Conservation (phyloP, 1,140 invertebrate species). For the Harpegnathos saltator region DNA sequence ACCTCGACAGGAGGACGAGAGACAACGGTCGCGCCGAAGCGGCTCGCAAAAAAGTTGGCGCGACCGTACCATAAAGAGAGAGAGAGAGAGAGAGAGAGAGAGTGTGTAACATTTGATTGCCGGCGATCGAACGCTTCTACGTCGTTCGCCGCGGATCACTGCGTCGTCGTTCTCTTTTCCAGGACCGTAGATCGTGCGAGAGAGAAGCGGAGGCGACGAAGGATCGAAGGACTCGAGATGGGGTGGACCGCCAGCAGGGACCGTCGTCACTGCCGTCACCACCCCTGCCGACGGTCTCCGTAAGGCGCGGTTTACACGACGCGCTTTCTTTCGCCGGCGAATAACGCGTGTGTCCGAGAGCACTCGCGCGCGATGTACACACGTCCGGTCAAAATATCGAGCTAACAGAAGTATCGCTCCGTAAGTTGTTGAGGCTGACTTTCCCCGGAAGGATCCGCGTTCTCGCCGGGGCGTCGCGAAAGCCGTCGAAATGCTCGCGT, state of each 20-base stretch:
- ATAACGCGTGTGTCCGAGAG: neutral
- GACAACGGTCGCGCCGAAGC: slow-evolving; percentile 28
- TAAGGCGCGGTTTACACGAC: slow-evolving; percentile 3
- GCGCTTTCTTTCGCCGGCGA: neutral
- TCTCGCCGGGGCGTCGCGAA: no score
- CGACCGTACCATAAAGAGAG: neutral
- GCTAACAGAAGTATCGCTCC: neutral
- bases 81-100: no score
- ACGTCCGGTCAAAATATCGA: slow-evolving; percentile 4
- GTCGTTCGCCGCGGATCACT: slow-evolving; percentile 23
- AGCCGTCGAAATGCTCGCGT: no score
- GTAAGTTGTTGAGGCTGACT: no score
- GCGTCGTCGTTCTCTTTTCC: slow-evolving; percentile 1
- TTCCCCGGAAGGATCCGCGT: no score
- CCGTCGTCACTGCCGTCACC: no score
- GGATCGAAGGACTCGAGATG: slow-evolving; percentile 2
- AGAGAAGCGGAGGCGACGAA: neutral
- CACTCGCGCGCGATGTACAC: neutral
- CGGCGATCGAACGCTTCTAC: slow-evolving; percentile 9
- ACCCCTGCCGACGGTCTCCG: neutral
- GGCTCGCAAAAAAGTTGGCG: slow-evolving; percentile 32
- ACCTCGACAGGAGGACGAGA: neutral
- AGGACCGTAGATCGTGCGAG: neutral
- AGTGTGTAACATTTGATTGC: slow-evolving; percentile 33
- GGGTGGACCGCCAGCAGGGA: no score